Evolutionary conservation across 1,140 invertebrate genomes (phyloP), one percentile per base, ranked within the genome.

Genomic region (Proales similis): DNA sequence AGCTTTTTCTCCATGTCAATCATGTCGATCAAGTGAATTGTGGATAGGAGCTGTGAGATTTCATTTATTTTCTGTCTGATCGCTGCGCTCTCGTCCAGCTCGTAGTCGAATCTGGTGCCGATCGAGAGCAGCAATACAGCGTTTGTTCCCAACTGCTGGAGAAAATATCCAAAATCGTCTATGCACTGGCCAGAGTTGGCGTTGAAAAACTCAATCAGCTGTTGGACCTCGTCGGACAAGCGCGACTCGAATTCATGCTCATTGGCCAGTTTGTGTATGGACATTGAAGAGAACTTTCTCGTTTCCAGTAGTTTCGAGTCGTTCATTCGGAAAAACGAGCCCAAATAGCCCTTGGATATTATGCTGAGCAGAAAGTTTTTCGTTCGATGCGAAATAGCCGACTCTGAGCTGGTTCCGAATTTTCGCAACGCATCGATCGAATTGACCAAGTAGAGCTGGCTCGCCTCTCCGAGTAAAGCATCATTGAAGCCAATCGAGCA

Each of bases 321-420:
- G 27, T 26, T 42, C 51, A 57, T 57, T 42, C 51, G 14, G 45
- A 57, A 57, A 57, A 57, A 57, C 12, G 51, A 57, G n/a, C 51
- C 51, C 22, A 57, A n/a, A 20, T 57, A 57, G 0, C 51, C 51
- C 32, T 57, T 57, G 7, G 51, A 57, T 24, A 57, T 14, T 11
- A 57, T 42, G 22, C 45, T 30, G 22, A 57, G 33, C 1, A 57
- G 19, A 6, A 57, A 26, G 45, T 26, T 57, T 57, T 57, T 57
- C 30, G 51, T 36, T 12, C 36, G 26, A 24, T 57, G 36, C 4
- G 51, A 26, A 42, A 57, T 57, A 0, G 51, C 4, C 32, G 39
- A 36, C 9, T 12, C 7, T 32, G 39, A 27, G 20, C 45, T 39
- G 5, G 30, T 26, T 12, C 36, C 39, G 20, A 57, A 57, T 27